These are phyloP conservation scores for Drosophila mulleri DNA, from an alignment of 2,888 invertebrate species.

Conservation along the genomic window DNA sequence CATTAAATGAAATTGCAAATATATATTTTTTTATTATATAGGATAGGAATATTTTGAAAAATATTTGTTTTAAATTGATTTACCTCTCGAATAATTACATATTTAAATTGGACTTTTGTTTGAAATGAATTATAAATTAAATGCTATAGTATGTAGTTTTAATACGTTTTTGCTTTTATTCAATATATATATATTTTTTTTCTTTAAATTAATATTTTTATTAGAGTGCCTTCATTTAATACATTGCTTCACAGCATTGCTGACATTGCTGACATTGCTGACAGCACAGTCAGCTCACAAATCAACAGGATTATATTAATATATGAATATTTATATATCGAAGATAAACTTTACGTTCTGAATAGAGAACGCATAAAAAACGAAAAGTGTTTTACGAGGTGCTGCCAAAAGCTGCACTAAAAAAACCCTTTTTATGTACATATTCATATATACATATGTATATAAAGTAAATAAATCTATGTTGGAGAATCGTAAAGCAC, in stretches of 20 bases:
- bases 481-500: conserved; percentile 70
- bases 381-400: conserved; percentile 73
- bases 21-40: background rate
- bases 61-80: background rate
- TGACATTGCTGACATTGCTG: too few species aligned
- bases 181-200: background rate
- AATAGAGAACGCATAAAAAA: conserved; percentile 33
- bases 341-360: conserved; percentile 2
- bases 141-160: background rate
- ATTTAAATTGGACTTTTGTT: too few species aligned
- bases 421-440: conserved; percentile 25
- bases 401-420: conserved; percentile 42
- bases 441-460: background rate
- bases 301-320: conserved; percentile 9
- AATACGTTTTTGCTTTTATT: background rate
- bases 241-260: too few species aligned
- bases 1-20: background rate
- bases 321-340: background rate
- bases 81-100: background rate
- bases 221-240: background rate
- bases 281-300: conserved; percentile 24
- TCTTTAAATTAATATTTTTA: background rate
- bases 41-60: background rate
- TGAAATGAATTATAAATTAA: background rate
- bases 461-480: conserved; percentile 58